Base-by-base conservation (phyloP, 2,113 vertebrate genomes). In the Sphyrna mokarran region DNA sequence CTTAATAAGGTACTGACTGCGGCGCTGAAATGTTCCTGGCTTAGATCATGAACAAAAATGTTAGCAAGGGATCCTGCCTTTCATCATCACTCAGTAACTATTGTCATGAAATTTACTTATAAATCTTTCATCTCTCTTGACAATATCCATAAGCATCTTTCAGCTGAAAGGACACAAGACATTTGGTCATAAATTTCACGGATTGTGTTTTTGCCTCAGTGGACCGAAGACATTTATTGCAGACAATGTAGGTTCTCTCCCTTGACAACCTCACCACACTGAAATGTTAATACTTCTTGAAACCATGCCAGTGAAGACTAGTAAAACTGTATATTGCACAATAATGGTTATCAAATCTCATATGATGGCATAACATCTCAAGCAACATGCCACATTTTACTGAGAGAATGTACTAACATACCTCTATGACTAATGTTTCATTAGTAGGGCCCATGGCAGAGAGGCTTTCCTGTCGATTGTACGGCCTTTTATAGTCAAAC, bases 391-490 rank as follows among this genome's bases (percentile, higher is more conserved):
- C 4, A 13, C 11, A 48, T 68, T 37, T 69, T 58, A n/a, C 78
- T 95, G 68, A 78, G 1, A 58, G 8, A 78, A 83, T 58, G 58
- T 26, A 61, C 43, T 63, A 43, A 54, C 95, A 86, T 97, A 98
- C 98, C 97, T 99, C 98, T 91, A 99, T 97, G 1, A 98, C 95
- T 70, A 99, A 96, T 0, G 98, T 98, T 96, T 99, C 98, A 80
- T 99, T 99, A 95, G 97, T 99, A 10, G 98, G 98, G 7, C 98
- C 98, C 1, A 96, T 58, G 29, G 98, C 97, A 33, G 97, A 96
- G 96, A 99, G 97, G 96, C 97, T 98, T 97, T 99, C 98, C 0
- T 98, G 98, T 95, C 97, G 97, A 96, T 98, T 98, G 96, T 97
- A 98, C 0, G 98, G 97, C 96, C 98, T 98, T 96, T 97, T 98